phyloP scores from a whole-genome alignment of 2,888 invertebrate species.

The Junonia oenone region DNA sequence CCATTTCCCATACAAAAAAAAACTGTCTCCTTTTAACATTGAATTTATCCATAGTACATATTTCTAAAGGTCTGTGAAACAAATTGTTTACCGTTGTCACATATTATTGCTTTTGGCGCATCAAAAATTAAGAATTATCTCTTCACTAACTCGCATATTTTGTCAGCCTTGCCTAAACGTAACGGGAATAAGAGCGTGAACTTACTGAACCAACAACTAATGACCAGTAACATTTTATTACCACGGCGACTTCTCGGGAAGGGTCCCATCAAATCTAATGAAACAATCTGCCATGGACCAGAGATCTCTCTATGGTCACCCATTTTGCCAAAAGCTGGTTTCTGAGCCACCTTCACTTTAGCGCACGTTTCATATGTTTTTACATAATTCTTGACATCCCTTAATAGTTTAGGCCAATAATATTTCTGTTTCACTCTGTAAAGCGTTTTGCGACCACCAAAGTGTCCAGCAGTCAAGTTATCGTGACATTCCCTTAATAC shows the following conservation, averaged over 20 bases:
- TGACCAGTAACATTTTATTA: slow-evolving; percentile 16
- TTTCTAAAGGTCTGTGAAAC: slow-evolving; percentile 17
- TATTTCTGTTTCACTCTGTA: slow-evolving; percentile 13
- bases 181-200: slow-evolving; percentile 19
- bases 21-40: neutral
- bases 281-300: slow-evolving; percentile 21
- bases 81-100: slow-evolving; percentile 32
- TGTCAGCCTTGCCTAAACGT: slow-evolving; percentile 15
- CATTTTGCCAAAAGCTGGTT: slow-evolving; percentile 17
- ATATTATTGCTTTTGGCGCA: slow-evolving; percentile 17
- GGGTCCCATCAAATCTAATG: slow-evolving; percentile 22
- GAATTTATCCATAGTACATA: slow-evolving; percentile 3
- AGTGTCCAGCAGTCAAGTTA: slow-evolving; percentile 11
- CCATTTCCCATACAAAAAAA: no score
- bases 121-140: slow-evolving; percentile 27
- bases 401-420: slow-evolving; percentile 7
- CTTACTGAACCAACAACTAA: slow-evolving; percentile 21
- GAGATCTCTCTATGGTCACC: slow-evolving; percentile 19
- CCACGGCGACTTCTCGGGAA: slow-evolving; percentile 12
- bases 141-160: slow-evolving; percentile 16
- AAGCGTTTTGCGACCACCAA: slow-evolving; percentile 30
- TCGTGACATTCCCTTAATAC: slow-evolving; percentile 16
- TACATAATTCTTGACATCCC: neutral
- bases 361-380: neutral
- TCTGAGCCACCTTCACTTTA: slow-evolving; percentile 17